Evolutionary conservation across 2,797 vertebrate species (phyloP).

Genomic region (Naso thynnoides): DNA sequence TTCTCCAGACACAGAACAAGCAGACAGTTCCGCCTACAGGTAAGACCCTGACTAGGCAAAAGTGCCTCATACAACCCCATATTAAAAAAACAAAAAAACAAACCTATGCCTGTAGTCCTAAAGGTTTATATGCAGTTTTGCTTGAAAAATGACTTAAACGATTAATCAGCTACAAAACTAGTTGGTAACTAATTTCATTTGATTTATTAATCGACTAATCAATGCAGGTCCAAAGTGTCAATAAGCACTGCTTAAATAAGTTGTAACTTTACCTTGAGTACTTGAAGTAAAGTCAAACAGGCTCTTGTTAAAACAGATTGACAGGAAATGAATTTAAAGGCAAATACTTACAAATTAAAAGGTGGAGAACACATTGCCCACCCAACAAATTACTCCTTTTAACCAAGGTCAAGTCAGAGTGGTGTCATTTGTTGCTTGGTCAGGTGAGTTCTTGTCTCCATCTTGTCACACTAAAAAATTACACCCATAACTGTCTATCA

Average conservation of each 20-base stretch:
- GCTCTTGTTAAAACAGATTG: constrained; percentile 62
- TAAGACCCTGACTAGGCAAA: too few species aligned
- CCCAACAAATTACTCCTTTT: constrained; percentile 45
- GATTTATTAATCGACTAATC: too few species aligned
- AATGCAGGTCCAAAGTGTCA: neutral
- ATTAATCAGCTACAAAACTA: too few species aligned
- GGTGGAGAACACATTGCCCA: constrained; percentile 48
- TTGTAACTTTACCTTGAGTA: neutral
- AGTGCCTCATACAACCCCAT: too few species aligned
- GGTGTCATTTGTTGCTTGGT: constrained; percentile 61
- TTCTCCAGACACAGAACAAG: too few species aligned
- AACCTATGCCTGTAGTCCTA: too few species aligned
- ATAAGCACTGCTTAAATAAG: neutral
- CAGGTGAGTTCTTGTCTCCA: constrained; percentile 70
- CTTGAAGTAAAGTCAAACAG: constrained; percentile 5
- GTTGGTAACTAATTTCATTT: too few species aligned
- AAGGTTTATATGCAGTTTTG: too few species aligned
- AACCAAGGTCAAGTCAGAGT: constrained; percentile 35
- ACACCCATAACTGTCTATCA: constrained; percentile 76
- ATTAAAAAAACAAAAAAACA: too few species aligned
- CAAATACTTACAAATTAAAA: constrained; percentile 48
- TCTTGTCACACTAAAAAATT: constrained; percentile 62
- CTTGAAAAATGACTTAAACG: too few species aligned
- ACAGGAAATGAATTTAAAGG: constrained; percentile 64
- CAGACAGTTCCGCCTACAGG: too few species aligned